A percentile compares a stretch with the other conserved stretches of the same genome.
Conservation (phyloP, 1,140 invertebrate species). For the Tetraneura akinire region DNA sequence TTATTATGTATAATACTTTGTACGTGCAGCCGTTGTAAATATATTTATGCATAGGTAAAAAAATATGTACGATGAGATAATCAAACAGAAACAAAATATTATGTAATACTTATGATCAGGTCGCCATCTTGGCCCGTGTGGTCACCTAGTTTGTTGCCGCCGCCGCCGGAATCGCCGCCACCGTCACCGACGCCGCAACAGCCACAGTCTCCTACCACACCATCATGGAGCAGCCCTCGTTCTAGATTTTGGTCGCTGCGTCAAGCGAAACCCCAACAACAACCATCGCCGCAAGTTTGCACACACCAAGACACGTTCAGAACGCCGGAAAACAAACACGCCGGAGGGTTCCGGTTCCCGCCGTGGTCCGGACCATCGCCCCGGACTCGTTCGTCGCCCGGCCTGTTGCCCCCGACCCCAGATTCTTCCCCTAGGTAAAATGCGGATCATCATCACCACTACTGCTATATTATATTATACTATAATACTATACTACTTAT, state of each 20-base stretch:
- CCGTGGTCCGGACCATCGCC: constrained; percentile 57
- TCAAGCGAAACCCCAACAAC: constrained; percentile 21
- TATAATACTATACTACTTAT: neutral
- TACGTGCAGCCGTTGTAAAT: too few relatives aligned
- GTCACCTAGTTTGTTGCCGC: constrained; percentile 41
- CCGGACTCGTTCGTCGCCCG: constrained; percentile 63
- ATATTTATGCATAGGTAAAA: too few relatives aligned
- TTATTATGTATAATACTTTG: too few relatives aligned
- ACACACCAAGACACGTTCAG: constrained; percentile 14
- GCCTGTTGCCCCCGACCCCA: constrained; percentile 57
- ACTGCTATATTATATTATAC: too few relatives aligned
- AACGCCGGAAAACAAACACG: constrained; percentile 38
- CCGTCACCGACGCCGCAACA: constrained; percentile 45
- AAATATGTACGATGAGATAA: constrained; percentile 42
- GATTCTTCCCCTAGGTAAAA: constrained; percentile 54
- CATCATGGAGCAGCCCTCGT: constrained; percentile 53
- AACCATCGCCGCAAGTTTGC: constrained; percentile 51
- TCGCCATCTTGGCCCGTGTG: constrained; percentile 63
- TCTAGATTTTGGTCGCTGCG: constrained; percentile 56
- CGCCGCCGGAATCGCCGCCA: constrained; percentile 17
- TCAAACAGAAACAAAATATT: neutral
- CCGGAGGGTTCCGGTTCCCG: constrained; percentile 57
- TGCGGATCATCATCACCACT: neutral
- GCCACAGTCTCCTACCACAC: constrained; percentile 55
- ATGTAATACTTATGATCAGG: constrained; percentile 58